These are phyloP conservation scores for Andrena flavipes DNA, from an alignment of 2,888 invertebrate genomes.

Conservation along the genomic window DNA sequence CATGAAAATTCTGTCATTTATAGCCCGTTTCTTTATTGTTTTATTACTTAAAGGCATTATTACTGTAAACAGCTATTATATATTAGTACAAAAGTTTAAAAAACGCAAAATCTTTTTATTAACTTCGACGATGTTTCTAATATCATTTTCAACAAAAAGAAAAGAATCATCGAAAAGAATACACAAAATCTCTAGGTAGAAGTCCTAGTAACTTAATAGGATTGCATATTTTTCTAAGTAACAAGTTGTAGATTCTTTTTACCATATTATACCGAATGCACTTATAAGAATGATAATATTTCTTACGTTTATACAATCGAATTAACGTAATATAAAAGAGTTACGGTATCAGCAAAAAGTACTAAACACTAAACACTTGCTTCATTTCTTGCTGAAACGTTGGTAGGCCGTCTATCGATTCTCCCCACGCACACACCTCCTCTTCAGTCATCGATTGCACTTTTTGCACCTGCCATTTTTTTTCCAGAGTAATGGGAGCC, in stretches of 20 bases:
- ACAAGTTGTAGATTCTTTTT: not conserved
- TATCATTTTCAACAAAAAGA: not conserved
- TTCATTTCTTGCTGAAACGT: constrained; percentile 37
- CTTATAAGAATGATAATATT: no score
- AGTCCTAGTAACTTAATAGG: constrained; percentile 28
- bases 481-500: constrained; percentile 77
- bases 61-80: not conserved
- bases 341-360: constrained; percentile 9
- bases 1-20: not conserved
- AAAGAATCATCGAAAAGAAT: not conserved
- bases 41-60: not conserved
- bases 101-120: not conserved
- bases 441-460: constrained; percentile 85
- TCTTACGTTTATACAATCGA: not conserved
- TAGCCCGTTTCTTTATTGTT: not conserved
- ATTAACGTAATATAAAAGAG: not conserved
- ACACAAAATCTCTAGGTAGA: constrained; percentile 28
- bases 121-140: not conserved
- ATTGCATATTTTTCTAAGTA: not conserved
- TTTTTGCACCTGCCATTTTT: constrained; percentile 84
- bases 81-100: not conserved
- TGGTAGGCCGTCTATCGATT: constrained; percentile 83
- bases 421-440: constrained; percentile 85
- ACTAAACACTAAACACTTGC: constrained; percentile 15
- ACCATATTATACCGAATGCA: not conserved